Evolutionary conservation across 1,140 invertebrate species (phyloP), one percentile per base, ranked within the genome.

Genomic region (Diorhabda elongata): DNA sequence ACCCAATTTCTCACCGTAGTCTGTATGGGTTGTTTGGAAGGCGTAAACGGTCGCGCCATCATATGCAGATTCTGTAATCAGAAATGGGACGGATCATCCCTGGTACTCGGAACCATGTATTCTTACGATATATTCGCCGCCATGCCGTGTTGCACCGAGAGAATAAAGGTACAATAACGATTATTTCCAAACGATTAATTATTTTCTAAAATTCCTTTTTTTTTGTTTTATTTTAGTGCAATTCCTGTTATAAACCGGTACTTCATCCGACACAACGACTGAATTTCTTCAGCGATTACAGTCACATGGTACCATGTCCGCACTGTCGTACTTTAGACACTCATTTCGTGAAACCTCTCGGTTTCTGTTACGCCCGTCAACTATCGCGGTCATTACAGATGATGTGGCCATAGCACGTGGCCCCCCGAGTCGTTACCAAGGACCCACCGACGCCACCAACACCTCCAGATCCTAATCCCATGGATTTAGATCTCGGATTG

Each of bases 61-160:
- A 84, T 87, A 66, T 96, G 93, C 84, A 83, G 87, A 72, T 91
- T 90, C 81, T 98, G 96, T 82, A 89, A 88, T 66, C 87, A 89
- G 69, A 89, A 89, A 67, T 98, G 96, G 96, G 92, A 96, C 80
- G 96, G 96, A 11, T 93, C 92, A 5, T 92, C 92, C 47, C 87
- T 98, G 58, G 93, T 98, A 47, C 84, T 98, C 11, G 96, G 97
- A 60, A 97, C 95, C 64, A 97, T 98, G 94, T 98, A 98, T 82
- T 93, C 95, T 59, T 98, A 97, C 78, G 96, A 98, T 82, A 95
- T 98, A 71, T 98, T 98, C 82, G 96, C 96, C 78, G 95, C 96
- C 60, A 94, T 92, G 84, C 95, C 95, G 9, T 98, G 97, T 80
- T 98, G 96, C 84, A 87, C 91, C 79, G 94, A 97, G 77, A 87